These are phyloP conservation scores for Tenrec ecaudatus DNA, from an alignment of 2,113 vertebrate genomes.

Conservation along the genomic window DNA sequence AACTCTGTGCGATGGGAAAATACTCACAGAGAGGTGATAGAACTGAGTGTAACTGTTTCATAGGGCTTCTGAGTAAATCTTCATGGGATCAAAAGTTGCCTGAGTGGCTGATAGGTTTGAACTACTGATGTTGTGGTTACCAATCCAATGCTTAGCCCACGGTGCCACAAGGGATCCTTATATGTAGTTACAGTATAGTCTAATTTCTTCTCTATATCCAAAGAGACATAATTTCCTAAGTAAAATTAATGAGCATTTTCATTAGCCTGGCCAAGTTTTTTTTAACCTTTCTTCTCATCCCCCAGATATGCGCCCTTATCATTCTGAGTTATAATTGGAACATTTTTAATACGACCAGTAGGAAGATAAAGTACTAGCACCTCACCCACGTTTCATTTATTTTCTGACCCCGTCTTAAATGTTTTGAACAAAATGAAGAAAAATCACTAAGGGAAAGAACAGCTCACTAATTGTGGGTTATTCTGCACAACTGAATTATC, in stretches of 20 bases:
- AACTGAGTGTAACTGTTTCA: too few relatives aligned
- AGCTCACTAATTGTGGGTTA: background rate
- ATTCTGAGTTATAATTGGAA: background rate
- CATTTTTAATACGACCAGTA: background rate
- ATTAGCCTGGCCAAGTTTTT: background rate
- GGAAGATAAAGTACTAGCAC: background rate
- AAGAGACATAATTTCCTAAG: background rate
- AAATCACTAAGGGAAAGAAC: background rate
- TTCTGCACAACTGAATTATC: background rate
- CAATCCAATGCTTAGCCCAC: too few relatives aligned
- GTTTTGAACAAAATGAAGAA: background rate
- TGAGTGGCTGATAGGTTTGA: too few relatives aligned
- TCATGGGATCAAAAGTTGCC: too few relatives aligned
- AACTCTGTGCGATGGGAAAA: too few relatives aligned
- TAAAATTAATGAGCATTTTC: constrained; percentile 2
- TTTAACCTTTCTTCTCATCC: background rate
- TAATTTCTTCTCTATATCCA: background rate
- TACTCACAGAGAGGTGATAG: too few relatives aligned
- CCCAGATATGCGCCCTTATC: background rate
- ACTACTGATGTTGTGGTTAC: too few relatives aligned
- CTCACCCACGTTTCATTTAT: background rate
- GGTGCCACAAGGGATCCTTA: too few relatives aligned
- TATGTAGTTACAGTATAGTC: background rate
- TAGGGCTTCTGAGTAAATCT: too few relatives aligned
- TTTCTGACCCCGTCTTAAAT: background rate